These are phyloP conservation scores for Polydrusus tereticollis DNA, from an alignment of 2,888 invertebrate genomes.

Conservation along the genomic window DNA sequence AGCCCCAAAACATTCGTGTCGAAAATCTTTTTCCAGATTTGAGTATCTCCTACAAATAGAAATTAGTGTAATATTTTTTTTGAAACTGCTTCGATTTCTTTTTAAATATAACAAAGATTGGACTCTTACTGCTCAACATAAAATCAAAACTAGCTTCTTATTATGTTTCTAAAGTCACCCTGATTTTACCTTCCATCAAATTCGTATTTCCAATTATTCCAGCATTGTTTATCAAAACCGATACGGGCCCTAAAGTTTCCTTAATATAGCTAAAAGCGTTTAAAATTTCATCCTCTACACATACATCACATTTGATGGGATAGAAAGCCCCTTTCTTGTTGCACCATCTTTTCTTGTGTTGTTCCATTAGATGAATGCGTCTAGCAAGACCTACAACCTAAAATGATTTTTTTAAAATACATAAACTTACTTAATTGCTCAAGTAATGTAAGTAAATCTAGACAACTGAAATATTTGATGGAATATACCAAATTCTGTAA, in stretches of 20 bases:
- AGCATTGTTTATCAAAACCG: conserved; percentile 64
- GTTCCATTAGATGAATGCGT: conserved; percentile 49
- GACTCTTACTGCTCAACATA: too few species aligned
- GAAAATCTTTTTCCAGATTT: conserved; percentile 48
- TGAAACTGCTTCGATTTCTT: too few species aligned
- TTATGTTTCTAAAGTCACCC: too few species aligned
- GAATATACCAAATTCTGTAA: too few species aligned
- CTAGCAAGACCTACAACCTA: conserved; percentile 55
- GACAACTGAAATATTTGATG: too few species aligned
- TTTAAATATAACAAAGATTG: too few species aligned
- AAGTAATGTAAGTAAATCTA: background rate
- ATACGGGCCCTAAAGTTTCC: conserved; percentile 59
- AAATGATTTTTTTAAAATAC: too few species aligned
- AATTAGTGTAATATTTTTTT: too few species aligned
- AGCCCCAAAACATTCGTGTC: conserved; percentile 47
- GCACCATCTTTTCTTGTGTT: conserved; percentile 40
- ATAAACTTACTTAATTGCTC: too few species aligned
- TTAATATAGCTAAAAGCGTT: conserved; percentile 60
- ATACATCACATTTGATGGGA: conserved; percentile 60
- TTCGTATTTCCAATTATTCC: conserved; percentile 52
- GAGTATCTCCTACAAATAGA: conserved; percentile 37
- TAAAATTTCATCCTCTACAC: conserved; percentile 59
- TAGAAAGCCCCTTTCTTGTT: conserved; percentile 58
- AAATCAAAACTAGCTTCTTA: too few species aligned
- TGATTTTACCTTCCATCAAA: conserved; percentile 50